A percentile compares a stretch with the other conserved stretches of the same genome.
Conservation (phyloP, 2,888 invertebrate genomes). For the Andrena dorsata region DNA sequence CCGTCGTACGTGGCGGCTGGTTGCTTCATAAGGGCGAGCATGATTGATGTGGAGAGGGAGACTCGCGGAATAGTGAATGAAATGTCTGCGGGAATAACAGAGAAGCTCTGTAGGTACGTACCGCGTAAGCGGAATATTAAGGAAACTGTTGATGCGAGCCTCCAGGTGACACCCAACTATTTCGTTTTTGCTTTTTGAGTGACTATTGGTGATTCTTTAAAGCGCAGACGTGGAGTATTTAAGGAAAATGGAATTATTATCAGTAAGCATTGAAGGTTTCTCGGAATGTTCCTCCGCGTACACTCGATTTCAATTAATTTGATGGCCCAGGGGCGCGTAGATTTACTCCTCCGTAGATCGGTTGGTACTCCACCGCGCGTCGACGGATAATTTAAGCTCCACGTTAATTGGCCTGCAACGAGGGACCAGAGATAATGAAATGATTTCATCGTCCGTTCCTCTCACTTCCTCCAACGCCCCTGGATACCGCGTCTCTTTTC, state of each 20-base stretch:
- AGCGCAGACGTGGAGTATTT: no score
- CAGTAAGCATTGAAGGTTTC: neutral
- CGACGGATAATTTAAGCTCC: slow-evolving; percentile 37
- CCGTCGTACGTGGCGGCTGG: neutral
- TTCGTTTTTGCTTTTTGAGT: no score
- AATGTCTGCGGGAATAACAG: no score
- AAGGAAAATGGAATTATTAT: neutral
- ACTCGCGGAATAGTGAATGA: no score
- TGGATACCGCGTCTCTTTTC: slow-evolving; percentile 38
- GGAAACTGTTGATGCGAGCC: no score
- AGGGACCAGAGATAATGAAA: slow-evolving; percentile 57
- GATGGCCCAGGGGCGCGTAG: slow-evolving; percentile 1
- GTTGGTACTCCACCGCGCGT: slow-evolving; percentile 9
- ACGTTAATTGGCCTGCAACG: slow-evolving; percentile 54
- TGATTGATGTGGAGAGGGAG: no score
- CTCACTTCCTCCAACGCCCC: slow-evolving; percentile 10
- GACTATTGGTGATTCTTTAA: no score
- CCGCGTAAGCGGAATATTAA: no score
- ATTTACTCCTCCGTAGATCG: slow-evolving; percentile 16
- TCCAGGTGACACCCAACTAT: no score
- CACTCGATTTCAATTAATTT: neutral
- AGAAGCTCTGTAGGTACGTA: no score
- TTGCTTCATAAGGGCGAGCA: neutral
- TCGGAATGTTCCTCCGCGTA: neutral
- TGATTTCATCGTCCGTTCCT: slow-evolving; percentile 50